Evolutionary conservation across 2,888 invertebrate species (phyloP).

Genomic region (Carpatolechia fugitivella): DNA sequence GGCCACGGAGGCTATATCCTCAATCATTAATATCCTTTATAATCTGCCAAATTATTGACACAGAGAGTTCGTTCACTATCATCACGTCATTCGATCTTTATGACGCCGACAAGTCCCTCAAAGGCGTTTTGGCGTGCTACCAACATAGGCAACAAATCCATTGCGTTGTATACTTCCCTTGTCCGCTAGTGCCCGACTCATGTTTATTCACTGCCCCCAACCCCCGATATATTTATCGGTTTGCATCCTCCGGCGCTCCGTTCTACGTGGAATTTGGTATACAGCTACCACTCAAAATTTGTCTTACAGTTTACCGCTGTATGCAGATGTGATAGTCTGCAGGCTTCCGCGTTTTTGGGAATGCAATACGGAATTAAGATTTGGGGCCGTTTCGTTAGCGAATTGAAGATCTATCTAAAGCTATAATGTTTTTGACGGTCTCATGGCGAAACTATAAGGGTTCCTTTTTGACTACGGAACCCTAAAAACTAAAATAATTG

Average conservation of each 20-base stretch:
- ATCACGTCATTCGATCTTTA: neutral
- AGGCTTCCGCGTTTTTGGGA: slow-evolving; percentile 5
- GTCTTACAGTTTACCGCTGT: slow-evolving; percentile 64
- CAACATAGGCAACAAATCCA: slow-evolving; percentile 12
- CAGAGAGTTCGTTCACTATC: neutral
- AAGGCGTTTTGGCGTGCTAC: slow-evolving; percentile 13
- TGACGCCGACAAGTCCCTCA: neutral
- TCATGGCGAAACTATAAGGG: too few relatives aligned
- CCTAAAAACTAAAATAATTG: too few relatives aligned
- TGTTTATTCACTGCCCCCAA: slow-evolving; percentile 47
- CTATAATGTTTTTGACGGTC: neutral
- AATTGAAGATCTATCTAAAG: neutral
- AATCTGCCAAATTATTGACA: neutral
- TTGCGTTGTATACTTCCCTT: slow-evolving; percentile 13
- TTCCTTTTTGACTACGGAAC: too few relatives aligned
- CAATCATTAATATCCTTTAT: too few relatives aligned
- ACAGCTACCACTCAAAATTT: slow-evolving; percentile 48
- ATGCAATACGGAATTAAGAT: neutral
- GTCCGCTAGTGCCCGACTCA: slow-evolving; percentile 28
- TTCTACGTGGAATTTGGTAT: slow-evolving; percentile 54
- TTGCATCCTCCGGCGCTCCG: slow-evolving; percentile 45
- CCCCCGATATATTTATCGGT: slow-evolving; percentile 65
- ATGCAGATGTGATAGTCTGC: slow-evolving; percentile 39
- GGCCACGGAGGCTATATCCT: too few relatives aligned
- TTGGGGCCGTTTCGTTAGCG: neutral